A percentile compares a stretch with the other conserved stretches of the same genome.
Conservation (phyloP, 2,888 invertebrate species). For the Cecidostiba fungosa region DNA sequence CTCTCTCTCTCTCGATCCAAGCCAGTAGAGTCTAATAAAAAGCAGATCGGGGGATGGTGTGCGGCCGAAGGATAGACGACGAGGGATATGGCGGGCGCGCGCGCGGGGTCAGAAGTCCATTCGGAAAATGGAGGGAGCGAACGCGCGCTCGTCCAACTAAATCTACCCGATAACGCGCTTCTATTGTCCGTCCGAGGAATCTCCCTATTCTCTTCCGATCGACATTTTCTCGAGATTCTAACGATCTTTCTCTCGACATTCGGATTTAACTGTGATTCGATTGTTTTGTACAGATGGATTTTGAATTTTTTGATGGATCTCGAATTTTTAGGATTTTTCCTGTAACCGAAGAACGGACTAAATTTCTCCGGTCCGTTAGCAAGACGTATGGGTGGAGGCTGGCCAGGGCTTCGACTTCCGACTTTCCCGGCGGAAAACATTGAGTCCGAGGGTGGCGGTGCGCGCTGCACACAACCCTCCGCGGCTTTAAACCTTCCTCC, state of each 20-base stretch:
- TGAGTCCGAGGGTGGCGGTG: slow-evolving; percentile 77
- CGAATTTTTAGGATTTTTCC: slow-evolving; percentile 12
- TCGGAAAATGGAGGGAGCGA: slow-evolving; percentile 80
- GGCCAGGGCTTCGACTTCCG: slow-evolving; percentile 78
- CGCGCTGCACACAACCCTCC: slow-evolving; percentile 64
- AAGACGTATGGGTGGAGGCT: slow-evolving; percentile 78
- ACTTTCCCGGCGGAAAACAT: slow-evolving; percentile 80
- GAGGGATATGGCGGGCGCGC: slow-evolving; percentile 67
- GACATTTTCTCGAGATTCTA: background rate
- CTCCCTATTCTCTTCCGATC: background rate
- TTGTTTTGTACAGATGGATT: too few species aligned
- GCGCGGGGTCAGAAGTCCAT: slow-evolving; percentile 80
- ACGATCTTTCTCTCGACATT: background rate
- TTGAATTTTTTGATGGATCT: background rate
- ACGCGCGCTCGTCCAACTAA: slow-evolving; percentile 79
- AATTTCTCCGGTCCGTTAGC: slow-evolving; percentile 77
- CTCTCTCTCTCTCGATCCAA: slow-evolving; percentile 72
- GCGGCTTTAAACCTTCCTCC: slow-evolving; percentile 63
- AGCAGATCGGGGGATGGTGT: slow-evolving; percentile 71
- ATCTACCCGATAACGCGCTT: slow-evolving; percentile 78
- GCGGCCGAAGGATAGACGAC: slow-evolving; percentile 46
- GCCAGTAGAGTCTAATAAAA: slow-evolving; percentile 79
- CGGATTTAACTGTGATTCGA: too few species aligned
- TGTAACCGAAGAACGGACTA: slow-evolving; percentile 69
- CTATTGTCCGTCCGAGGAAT: slow-evolving; percentile 73